A percentile compares a stretch with the other conserved stretches of the same genome.
Evolutionary conservation across 2,797 vertebrate species (phyloP).

Genomic region (Enteromius fasciolatus): DNA sequence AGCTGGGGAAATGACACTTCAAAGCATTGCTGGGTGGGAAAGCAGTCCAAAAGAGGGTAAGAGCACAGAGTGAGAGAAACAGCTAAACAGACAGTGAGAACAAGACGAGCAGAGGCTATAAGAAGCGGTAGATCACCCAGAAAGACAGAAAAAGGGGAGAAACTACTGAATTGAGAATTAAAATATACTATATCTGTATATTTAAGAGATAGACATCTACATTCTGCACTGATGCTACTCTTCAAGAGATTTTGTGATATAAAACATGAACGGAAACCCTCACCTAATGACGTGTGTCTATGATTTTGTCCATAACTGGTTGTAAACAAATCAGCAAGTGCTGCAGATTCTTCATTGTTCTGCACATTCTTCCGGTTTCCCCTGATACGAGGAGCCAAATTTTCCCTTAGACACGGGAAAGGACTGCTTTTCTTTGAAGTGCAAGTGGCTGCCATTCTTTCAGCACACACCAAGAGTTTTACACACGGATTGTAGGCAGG

Average conservation of each 20-base stretch:
- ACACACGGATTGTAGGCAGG: conserved; percentile 6
- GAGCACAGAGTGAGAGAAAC: conserved; percentile 53
- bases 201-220: background rate
- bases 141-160: background rate
- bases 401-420: conserved; percentile 66
- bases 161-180: background rate
- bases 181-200: background rate
- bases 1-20: conserved; percentile 56
- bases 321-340: conserved; percentile 48
- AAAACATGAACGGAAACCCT: conserved; percentile 5
- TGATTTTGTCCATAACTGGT: conserved; percentile 59
- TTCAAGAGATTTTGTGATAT: background rate
- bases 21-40: conserved; percentile 45
- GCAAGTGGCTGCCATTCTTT: conserved; percentile 68
- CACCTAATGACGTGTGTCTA: conserved; percentile 36
- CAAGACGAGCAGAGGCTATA: background rate
- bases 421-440: conserved; percentile 72
- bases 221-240: background rate
- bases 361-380: conserved; percentile 71
- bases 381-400: conserved; percentile 65
- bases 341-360: conserved; percentile 68
- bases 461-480: conserved; percentile 68
- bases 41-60: conserved; percentile 36
- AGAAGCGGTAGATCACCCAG: conserved; percentile 1
- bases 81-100: conserved; percentile 6